phyloP scores from a whole-genome alignment of 2,797 vertebrate genomes.

The Setipinna tenuifilis region DNA sequence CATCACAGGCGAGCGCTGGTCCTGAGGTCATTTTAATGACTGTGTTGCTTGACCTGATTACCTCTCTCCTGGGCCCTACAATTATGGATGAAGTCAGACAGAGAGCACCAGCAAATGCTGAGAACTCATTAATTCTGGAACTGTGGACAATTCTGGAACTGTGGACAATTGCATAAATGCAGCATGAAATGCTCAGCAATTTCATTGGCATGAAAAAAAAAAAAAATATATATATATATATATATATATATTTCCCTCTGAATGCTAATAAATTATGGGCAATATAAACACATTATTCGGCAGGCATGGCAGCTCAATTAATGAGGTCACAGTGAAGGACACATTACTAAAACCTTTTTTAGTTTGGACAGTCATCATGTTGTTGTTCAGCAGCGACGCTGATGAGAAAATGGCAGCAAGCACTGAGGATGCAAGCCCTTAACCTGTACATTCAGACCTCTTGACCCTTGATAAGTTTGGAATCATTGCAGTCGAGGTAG shows the following conservation, averaged over 20 bases:
- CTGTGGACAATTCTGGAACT: not conserved
- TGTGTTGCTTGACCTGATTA: constrained; percentile 70
- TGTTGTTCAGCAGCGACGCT: constrained; percentile 14
- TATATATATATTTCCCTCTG: not conserved
- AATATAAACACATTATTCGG: not conserved
- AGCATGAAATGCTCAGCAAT: constrained; percentile 8
- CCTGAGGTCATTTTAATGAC: constrained; percentile 57
- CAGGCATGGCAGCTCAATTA: not conserved
- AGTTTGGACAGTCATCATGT: constrained; percentile 18
- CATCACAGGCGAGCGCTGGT: constrained; percentile 40
- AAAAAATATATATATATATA: too few species aligned
- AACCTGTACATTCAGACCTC: not conserved
- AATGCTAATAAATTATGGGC: not conserved
- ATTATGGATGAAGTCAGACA: constrained; percentile 65
- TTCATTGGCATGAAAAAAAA: not conserved
- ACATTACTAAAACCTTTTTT: not conserved
- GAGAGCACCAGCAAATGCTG: constrained; percentile 23
- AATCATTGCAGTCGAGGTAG: not conserved
- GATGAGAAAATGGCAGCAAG: constrained; percentile 33
- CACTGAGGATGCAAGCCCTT: constrained; percentile 25
- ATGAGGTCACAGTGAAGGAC: constrained; percentile 27
- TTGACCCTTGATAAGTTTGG: not conserved
- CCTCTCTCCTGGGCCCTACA: constrained; percentile 66
- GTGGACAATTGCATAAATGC: constrained; percentile 16
- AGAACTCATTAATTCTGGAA: constrained; percentile 33